Evolutionary conservation across 2,888 invertebrate species (phyloP), one percentile per base, ranked within the genome.

Genomic region (Agonopterix arenella): DNA sequence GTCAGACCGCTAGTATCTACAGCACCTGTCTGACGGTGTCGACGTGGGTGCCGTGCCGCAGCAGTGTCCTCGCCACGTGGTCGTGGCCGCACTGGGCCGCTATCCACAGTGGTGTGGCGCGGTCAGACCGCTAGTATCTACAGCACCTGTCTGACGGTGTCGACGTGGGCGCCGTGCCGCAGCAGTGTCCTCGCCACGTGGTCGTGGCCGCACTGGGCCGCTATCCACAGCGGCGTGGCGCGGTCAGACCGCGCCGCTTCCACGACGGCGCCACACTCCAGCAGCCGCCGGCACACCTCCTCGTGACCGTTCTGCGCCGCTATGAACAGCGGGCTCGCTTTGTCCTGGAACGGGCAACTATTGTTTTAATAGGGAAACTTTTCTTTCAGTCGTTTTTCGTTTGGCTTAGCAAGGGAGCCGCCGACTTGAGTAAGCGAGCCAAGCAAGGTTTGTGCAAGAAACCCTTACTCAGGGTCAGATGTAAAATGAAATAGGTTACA

Each of bases 31-130:
- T 95, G 93, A 50, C 41, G n/a, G 47, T 49, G 55, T 56, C 54
- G 16, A 46, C 40, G 28, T 28, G 1, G 2, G 95, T 51, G 44
- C 96, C 96, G 60, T 92, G 92, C 68, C 92, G 92, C 57, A 97
- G 89, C 64, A 98, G 90, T 68, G 93, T 91, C 57, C 93, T 90
- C 51, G 94, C 97, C 45, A 95, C 94, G 70, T 92, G 93, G 73
- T 94, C 93, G 86, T 97, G 97, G 0, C 97, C 98, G 96, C 97
- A 97, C 91, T 98, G 98, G 58, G 97, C 93, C 41, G 97, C 95
- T 68, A 98, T 98, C 97, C 97, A 98, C 59, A 98, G 91, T 54
- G 98, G 94, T 45, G 96, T 95, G 71, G 96, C 96, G 55, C 95
- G 93, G 89, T 97, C 97, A 4, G 93, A 92, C 67, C 97, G 92